A percentile compares a stretch with the other conserved stretches of the same genome.
Evolutionary conservation across 2,113 vertebrate genomes (phyloP).

Genomic region (Lanius ludovicianus): DNA sequence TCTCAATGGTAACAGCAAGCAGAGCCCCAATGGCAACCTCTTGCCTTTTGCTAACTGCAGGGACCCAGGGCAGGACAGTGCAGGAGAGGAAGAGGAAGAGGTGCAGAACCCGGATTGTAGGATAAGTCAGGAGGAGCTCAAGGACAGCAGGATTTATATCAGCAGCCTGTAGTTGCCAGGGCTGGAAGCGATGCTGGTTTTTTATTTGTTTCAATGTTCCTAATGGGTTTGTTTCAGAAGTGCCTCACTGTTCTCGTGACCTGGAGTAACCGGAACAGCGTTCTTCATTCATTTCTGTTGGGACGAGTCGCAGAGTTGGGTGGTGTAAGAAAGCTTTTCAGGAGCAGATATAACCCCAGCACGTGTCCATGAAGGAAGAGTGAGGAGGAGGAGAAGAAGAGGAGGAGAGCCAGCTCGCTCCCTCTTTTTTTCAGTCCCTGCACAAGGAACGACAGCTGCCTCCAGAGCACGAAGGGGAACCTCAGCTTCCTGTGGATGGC

Average conservation of each 20-base stretch:
- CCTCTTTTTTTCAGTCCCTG: constrained; percentile 53
- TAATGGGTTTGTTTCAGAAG: constrained; percentile 98
- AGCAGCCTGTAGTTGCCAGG: constrained; percentile 90
- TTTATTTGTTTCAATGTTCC: constrained; percentile 86
- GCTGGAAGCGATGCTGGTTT: constrained; percentile 75
- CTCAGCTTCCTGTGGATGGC: constrained; percentile 62
- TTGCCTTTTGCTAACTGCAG: constrained; percentile 88
- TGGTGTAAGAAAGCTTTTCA: constrained; percentile 74
- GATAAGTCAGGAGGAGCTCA: constrained; percentile 82
- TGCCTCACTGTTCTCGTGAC: constrained; percentile 99
- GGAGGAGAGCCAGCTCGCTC: constrained; percentile 53
- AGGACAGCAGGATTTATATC: constrained; percentile 90
- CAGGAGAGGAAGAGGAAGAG: constrained; percentile 82
- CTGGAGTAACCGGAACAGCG: constrained; percentile 89
- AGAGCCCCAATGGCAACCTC: constrained; percentile 90
- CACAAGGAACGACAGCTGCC: constrained; percentile 48
- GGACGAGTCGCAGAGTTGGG: constrained; percentile 81
- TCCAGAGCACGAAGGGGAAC: constrained; percentile 48
- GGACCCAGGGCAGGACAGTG: constrained; percentile 82
- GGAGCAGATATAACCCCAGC: constrained; percentile 74
- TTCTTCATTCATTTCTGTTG: constrained; percentile 84
- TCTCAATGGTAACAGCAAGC: constrained; percentile 89
- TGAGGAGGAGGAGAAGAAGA: constrained; percentile 37
- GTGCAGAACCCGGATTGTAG: constrained; percentile 78
- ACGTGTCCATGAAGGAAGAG: constrained; percentile 62